These are phyloP conservation scores for Anolis carolinensis DNA, from an alignment of 2,113 vertebrate genomes.

Conservation along the genomic window DNA sequence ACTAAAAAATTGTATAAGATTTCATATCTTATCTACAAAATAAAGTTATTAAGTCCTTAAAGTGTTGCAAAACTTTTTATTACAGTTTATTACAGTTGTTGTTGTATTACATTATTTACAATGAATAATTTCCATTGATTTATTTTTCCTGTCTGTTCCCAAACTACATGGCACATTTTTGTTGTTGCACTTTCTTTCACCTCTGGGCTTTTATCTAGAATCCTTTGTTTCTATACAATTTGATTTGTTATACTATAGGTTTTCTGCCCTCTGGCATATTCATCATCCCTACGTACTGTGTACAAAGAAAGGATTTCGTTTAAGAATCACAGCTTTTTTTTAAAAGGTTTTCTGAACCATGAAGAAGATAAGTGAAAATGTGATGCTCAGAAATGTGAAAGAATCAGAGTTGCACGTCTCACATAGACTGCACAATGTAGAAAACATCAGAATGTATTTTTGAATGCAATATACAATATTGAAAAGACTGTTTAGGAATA, in stretches of 20 bases:
- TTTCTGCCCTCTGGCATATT: constrained; percentile 75
- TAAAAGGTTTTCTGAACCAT: constrained; percentile 77
- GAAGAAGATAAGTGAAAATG: constrained; percentile 76
- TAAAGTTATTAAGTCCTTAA: background rate
- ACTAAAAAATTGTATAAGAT: background rate
- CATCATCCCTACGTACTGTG: constrained; percentile 68
- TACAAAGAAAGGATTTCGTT: constrained; percentile 69
- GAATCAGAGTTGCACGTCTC: constrained; percentile 71
- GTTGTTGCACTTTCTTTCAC: constrained; percentile 35
- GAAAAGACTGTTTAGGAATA: constrained; percentile 43
- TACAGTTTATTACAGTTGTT: background rate
- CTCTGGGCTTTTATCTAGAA: constrained; percentile 54
- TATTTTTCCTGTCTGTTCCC: constrained; percentile 29
- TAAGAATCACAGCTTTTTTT: constrained; percentile 76
- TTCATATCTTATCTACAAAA: background rate
- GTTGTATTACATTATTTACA: background rate
- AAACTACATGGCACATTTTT: constrained; percentile 37
- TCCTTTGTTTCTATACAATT: constrained; percentile 65
- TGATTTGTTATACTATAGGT: constrained; percentile 60
- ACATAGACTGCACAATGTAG: constrained; percentile 66
- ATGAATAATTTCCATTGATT: constrained; percentile 25
- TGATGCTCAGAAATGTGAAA: constrained; percentile 68
- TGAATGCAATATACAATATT: constrained; percentile 35
- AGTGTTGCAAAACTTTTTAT: background rate
- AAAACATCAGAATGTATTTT: constrained; percentile 47